phyloP scores from a whole-genome alignment of 2,888 invertebrate genomes.

The Chrysolina americana region DNA sequence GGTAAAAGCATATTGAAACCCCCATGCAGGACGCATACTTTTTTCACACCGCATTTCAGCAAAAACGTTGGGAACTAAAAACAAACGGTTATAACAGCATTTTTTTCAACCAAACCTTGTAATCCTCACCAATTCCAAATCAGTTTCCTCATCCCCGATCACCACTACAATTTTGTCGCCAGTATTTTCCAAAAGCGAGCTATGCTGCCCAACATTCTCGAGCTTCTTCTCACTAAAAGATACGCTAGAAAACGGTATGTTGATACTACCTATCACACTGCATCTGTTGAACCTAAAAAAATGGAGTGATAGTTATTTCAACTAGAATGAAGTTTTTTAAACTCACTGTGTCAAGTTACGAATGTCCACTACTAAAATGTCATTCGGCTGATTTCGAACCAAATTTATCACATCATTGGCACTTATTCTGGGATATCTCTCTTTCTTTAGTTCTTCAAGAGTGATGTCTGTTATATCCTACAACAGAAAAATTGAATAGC shows the following conservation, averaged over 20 bases:
- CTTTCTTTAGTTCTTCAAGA: conserved; percentile 79
- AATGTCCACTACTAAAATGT: conserved; percentile 79
- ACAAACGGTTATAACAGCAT: background rate
- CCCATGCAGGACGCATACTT: conserved; percentile 89
- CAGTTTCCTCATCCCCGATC: conserved; percentile 84
- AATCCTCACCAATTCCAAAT: conserved; percentile 77
- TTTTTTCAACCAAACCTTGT: background rate
- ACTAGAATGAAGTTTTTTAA: background rate
- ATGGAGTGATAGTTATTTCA: background rate
- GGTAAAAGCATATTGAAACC: conserved; percentile 86
- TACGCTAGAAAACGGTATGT: conserved; percentile 89
- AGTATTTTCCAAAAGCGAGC: conserved; percentile 75
- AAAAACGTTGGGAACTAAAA: conserved; percentile 89
- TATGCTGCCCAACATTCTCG: conserved; percentile 79
- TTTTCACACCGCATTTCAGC: conserved; percentile 81
- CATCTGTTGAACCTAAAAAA: conserved; percentile 81
- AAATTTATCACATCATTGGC: conserved; percentile 86
- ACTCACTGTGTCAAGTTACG: conserved; percentile 76
- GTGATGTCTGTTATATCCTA: conserved; percentile 82
- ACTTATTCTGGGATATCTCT: conserved; percentile 88
- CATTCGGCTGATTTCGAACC: conserved; percentile 74
- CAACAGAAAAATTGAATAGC: conserved; percentile 50
- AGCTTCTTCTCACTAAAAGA: conserved; percentile 80
- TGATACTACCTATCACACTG: conserved; percentile 86
- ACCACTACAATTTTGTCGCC: conserved; percentile 81